A percentile compares a stretch with the other conserved stretches of the same genome.
These are phyloP conservation scores for Lamellibrachia satsuma DNA, from an alignment of 2,888 invertebrate species.

Conservation along the genomic window DNA sequence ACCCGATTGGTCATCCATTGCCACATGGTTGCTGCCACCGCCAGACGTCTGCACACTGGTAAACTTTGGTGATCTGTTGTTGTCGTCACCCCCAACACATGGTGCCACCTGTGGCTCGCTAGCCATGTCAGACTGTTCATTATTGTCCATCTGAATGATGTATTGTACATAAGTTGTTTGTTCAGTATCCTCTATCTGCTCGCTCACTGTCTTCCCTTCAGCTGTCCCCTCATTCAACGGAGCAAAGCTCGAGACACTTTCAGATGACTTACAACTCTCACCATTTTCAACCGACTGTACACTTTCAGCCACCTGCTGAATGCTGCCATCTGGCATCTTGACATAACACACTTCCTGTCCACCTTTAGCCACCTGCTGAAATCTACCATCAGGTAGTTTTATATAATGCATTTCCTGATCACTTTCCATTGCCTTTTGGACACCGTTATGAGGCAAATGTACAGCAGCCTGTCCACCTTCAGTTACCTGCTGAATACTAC, in stretches of 20 bases:
- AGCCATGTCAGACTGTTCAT: not conserved
- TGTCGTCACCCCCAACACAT: not conserved
- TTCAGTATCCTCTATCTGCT: not conserved
- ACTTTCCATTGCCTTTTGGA: not conserved
- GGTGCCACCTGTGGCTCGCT: not conserved
- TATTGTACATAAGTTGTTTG: not conserved
- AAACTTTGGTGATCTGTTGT: not conserved
- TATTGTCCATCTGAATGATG: not conserved
- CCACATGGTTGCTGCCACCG: not conserved
- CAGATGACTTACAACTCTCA: not conserved
- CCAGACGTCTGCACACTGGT: not conserved
- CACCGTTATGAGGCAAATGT: not conserved
- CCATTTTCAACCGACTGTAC: not conserved
- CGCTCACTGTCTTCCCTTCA: not conserved
- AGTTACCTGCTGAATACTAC: conserved; percentile 17
- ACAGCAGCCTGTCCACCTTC: not conserved
- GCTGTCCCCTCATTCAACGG: not conserved
- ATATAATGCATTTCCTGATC: not conserved
- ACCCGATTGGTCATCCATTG: not conserved
- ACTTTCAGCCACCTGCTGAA: conserved; percentile 13
- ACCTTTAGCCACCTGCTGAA: not conserved
- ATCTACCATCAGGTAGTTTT: not conserved
- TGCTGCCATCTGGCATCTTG: conserved; percentile 23
- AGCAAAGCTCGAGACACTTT: not conserved
- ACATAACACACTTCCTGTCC: conserved; percentile 22